A percentile compares a stretch with the other conserved stretches of the same genome.
Conservation (phyloP, 2,113 vertebrate genomes). For the Eonycteris spelaea region DNA sequence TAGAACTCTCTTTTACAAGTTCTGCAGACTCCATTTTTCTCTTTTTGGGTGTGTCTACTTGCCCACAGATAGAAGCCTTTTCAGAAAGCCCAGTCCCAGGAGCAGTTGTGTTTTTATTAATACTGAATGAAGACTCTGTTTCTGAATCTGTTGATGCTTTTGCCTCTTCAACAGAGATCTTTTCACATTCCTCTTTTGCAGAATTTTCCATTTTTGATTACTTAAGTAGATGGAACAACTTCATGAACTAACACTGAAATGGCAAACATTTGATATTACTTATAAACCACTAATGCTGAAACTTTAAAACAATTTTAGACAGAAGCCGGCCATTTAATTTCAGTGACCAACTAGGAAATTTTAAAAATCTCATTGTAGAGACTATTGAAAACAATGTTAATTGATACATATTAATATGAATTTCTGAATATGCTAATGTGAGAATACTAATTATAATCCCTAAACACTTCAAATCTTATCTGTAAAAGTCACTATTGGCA, state of each 20-base stretch:
- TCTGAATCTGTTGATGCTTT: conserved; percentile 41
- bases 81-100: conserved; percentile 51
- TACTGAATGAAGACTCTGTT: neutral
- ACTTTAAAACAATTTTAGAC: conserved; percentile 39
- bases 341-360: neutral
- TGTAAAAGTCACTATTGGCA: neutral
- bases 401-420: neutral
- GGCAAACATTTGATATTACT: neutral
- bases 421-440: neutral
- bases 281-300: neutral
- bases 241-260: conserved; percentile 61
- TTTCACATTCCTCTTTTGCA: conserved; percentile 66
- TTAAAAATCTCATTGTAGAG: neutral
- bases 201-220: conserved; percentile 79
- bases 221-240: conserved; percentile 21
- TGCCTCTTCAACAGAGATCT: conserved; percentile 68
- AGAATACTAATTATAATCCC: neutral
- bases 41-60: neutral
- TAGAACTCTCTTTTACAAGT: conserved; percentile 63
- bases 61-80: conserved; percentile 35
- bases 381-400: neutral
- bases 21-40: conserved; percentile 66
- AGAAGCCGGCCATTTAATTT: neutral
- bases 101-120: conserved; percentile 47
- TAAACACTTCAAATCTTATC: neutral